Base-by-base conservation (phyloP, 1,140 invertebrate genomes). In the Scylla paramamosain region DNA sequence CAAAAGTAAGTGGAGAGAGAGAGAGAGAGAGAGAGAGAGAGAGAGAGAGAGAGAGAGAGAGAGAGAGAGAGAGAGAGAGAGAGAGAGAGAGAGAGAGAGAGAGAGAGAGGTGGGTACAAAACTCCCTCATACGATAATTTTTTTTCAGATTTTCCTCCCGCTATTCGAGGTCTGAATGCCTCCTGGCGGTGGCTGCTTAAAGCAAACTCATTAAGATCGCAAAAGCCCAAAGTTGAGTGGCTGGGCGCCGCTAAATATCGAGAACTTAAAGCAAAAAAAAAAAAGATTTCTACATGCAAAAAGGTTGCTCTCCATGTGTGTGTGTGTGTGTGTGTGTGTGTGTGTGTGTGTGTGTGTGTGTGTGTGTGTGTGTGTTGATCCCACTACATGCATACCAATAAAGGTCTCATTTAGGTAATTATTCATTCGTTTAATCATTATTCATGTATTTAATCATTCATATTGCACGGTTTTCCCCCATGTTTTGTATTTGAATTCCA, bases 281-380 rank as follows among this genome's bases (percentile, higher is more conserved):
- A 77, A n/a, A n/a, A 77, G n/a, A 20, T 77, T 2, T 59, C 4
- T 77, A 77, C 67, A n/a, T 77, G 20, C 20, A 7, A 25, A n/a
- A 25, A n/a, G 25, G 12, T 25, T n/a, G n/a, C 10, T 77, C 20
- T 77, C 4, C 20, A 20, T 77, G 67, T 77, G 67, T 77, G 67
- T 77, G 67, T 77, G 67, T 77, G 67, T 77, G 67, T 77, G 67
- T 77, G 67, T 77, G 67, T 77, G 67, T 77, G 67, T 77, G 67
- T 59, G 67, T 77, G 67, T 77, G 67, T 77, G n/a, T n/a, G 20
- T 59, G 67, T 77, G 20, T n/a, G 20, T 25, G 20, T 77, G n/a
- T 7, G 20, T 77, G 67, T 59, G 12, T 59, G 67, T 77, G 20
- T 25, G 67, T 77, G 20, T 59, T 39, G 39, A 6, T 39, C 1